Evolutionary conservation across 2,113 vertebrate species (phyloP).

Genomic region (Macrotus californicus): DNA sequence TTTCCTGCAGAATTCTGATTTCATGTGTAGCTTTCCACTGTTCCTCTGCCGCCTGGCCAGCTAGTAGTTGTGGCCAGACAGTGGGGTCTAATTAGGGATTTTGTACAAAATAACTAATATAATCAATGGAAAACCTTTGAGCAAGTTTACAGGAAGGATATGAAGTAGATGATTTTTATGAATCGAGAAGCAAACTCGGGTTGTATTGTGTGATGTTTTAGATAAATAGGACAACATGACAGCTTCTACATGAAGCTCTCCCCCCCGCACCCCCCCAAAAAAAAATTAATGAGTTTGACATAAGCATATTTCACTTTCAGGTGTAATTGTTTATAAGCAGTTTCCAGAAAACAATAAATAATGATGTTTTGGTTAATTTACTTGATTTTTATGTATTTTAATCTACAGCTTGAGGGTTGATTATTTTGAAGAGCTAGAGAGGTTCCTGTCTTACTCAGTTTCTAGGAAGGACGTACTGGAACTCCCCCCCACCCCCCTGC

Average conservation of each 20-base stretch:
- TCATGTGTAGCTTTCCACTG: background rate
- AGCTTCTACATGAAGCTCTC: background rate
- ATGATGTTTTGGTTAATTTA: background rate
- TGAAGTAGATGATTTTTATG: constrained; percentile 66
- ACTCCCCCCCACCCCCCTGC: background rate
- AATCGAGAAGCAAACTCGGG: constrained; percentile 60
- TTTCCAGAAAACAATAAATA: background rate
- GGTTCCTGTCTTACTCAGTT: background rate
- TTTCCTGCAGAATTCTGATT: constrained; percentile 52
- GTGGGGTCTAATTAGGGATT: constrained; percentile 64
- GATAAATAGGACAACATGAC: background rate
- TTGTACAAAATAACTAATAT: constrained; percentile 56
- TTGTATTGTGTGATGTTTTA: background rate
- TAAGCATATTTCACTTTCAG: background rate
- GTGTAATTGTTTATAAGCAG: background rate
- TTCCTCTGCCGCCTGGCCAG: constrained; percentile 50
- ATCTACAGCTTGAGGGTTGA: background rate
- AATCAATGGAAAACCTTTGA: constrained; percentile 54
- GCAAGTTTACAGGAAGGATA: constrained; percentile 55
- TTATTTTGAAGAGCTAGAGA: background rate
- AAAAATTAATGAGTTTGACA: background rate
- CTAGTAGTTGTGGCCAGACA: constrained; percentile 49
- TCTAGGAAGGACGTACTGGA: background rate
- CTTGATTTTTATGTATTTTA: constrained; percentile 11
- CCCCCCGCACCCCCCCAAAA: too few species aligned